These are phyloP conservation scores for Macrobrachium nipponense DNA, from an alignment of 1,140 invertebrate genomes.

Conservation along the genomic window DNA sequence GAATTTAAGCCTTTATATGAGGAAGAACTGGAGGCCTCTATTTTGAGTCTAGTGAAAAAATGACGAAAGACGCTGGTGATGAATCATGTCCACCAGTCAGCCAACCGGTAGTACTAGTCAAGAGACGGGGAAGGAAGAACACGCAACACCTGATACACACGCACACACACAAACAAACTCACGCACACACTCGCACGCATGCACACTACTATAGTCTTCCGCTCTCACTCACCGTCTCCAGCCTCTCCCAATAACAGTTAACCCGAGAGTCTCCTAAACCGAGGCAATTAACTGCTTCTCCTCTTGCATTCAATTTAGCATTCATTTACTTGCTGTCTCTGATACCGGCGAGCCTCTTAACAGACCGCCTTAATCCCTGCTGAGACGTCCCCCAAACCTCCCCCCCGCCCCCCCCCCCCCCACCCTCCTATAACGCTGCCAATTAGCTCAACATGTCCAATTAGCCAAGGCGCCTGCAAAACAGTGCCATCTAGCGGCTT, in stretches of 20 bases:
- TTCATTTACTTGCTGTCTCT: conserved; percentile 59
- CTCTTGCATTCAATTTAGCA: conserved; percentile 59
- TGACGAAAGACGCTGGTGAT: too few relatives aligned
- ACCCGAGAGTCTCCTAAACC: conserved; percentile 2
- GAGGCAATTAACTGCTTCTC: conserved; percentile 29
- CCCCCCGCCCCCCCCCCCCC: not conserved
- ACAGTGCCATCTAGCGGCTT: conserved; percentile 60
- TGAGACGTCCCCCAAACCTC: not conserved
- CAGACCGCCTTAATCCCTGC: conserved; percentile 36
- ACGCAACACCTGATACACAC: conserved; percentile 3
- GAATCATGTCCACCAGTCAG: too few relatives aligned
- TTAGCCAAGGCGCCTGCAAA: conserved; percentile 56
- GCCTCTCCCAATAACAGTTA: not conserved
- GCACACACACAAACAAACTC: conserved; percentile 29
- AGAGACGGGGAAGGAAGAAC: not conserved
- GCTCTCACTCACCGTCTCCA: not conserved
- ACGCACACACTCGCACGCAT: conserved; percentile 18
- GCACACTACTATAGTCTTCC: not conserved
- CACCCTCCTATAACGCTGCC: conserved; percentile 8
- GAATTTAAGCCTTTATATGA: too few relatives aligned
- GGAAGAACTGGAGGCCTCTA: too few relatives aligned
- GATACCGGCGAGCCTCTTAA: conserved; percentile 58
- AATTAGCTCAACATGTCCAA: conserved; percentile 56
- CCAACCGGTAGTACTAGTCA: too few relatives aligned
- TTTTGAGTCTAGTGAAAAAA: too few relatives aligned